Evolutionary conservation across 2,113 vertebrate genomes (phyloP).

Genomic region (Struthidea cinerea): DNA sequence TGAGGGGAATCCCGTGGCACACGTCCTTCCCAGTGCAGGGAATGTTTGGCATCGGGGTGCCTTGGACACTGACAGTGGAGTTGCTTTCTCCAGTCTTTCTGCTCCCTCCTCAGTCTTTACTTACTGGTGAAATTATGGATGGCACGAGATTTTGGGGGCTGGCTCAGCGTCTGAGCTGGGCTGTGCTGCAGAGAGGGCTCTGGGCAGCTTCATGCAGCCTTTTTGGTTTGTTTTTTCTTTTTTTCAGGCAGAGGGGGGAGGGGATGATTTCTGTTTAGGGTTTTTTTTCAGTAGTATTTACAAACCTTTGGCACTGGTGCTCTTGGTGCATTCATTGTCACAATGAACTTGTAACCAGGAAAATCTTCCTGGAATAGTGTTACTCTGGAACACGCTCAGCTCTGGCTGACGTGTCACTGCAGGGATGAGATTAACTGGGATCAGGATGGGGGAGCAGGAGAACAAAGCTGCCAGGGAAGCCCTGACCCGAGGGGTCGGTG

Average conservation of each 20-base stretch:
- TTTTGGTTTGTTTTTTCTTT: not conserved
- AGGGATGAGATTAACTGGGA: not conserved
- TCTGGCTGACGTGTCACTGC: not conserved
- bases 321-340: not conserved
- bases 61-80: not conserved
- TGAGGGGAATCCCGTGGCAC: not conserved
- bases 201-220: not conserved
- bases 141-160: not conserved
- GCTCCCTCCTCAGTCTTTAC: not conserved
- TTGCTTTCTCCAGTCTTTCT: not conserved
- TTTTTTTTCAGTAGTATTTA: not conserved
- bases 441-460: not conserved
- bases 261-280: not conserved
- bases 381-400: not conserved
- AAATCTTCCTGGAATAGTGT: not conserved
- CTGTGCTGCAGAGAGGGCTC: not conserved
- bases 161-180: not conserved
- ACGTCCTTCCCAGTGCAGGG: not conserved
- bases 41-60: not conserved
- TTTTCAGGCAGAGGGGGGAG: not conserved
- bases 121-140: not conserved
- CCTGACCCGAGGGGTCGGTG: rapidly evolving
- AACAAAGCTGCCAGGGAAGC: not conserved
- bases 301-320: not conserved
- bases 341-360: not conserved